These are phyloP conservation scores for Callosobruchus maculatus DNA, from an alignment of 2,888 invertebrate species.

Conservation along the genomic window DNA sequence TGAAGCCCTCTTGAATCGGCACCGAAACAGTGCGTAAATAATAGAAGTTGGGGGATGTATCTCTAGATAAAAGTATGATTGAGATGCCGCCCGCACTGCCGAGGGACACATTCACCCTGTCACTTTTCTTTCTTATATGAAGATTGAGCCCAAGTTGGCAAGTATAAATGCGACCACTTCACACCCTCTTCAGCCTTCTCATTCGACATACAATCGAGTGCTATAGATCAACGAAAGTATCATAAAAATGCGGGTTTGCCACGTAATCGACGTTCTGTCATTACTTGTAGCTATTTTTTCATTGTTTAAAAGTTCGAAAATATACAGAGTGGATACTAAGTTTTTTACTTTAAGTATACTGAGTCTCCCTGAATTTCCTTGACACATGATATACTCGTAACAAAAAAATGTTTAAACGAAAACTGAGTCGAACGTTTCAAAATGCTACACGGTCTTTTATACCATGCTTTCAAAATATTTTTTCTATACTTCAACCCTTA, in stretches of 20 bases:
- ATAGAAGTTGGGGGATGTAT: conserved; percentile 38
- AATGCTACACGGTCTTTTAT: too few species aligned
- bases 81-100: conserved; percentile 38
- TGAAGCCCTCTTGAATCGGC: conserved; percentile 35
- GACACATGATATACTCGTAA: too few species aligned
- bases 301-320: too few species aligned
- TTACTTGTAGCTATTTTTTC: not conserved
- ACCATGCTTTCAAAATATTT: too few species aligned
- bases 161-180: conserved; percentile 47
- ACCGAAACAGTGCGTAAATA: conserved; percentile 40
- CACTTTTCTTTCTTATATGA: conserved; percentile 44
- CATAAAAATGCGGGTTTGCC: not conserved
- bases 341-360: too few species aligned
- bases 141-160: conserved; percentile 45
- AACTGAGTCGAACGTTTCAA: too few species aligned
- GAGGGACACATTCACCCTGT: conserved; percentile 47
- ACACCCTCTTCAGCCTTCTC: conserved; percentile 29
- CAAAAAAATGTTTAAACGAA: too few species aligned
- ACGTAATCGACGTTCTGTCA: not conserved
- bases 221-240: not conserved
- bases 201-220: not conserved
- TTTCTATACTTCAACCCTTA: too few species aligned
- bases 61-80: conserved; percentile 46
- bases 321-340: too few species aligned
- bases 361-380: too few species aligned